Evolutionary conservation across 2,797 vertebrate genomes (phyloP), one percentile per base, ranked within the genome.

Genomic region (Clangula hyemalis): DNA sequence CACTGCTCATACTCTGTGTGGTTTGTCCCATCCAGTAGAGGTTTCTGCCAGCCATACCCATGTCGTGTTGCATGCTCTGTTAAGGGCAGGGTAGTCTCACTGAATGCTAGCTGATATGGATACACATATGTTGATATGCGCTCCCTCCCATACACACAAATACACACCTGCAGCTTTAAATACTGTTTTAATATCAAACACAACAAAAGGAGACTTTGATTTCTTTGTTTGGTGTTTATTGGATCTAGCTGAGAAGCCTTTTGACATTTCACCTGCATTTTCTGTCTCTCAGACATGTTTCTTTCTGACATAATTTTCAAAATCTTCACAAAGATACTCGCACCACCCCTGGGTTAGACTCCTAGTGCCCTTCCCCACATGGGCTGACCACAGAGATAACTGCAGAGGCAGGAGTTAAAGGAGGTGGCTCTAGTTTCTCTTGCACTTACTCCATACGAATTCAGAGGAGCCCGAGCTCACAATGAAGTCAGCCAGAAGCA

Each of bases 321-420:
- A 49, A 16, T 2, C n/a, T 41, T 32, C 49, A 30, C 28, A 73
- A 38, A 57, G 12, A 10, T 66, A 51, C 11, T 64, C n/a, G 14
- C 10, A 1, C 1, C 5, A 9, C 3, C 0, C 62, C 56, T 51
- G 32, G 18, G 17, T 11, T 80, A 53, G 45, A 20, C 30, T 22
- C 61, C 77, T 15, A 22, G 6, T 78, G 8, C 5, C 24, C 66
- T 70, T 68, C 30, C 12, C 20, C 4, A 10, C 16, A 4, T n/a
- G 6, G 11, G 10, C 10, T 7, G 11, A n/a, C 14, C 19, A 30
- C 16, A 76, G 65, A 72, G 47, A 25, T 13, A 90, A 85, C 68
- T 15, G 93, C 57, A 85, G 60, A 79, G 22, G 19, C 7, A 16
- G 51, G 56, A 64, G 36, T 36, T 34, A 57, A 87, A 43, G 24